Evolutionary conservation across 1,140 invertebrate species (phyloP).

Genomic region (Cydia strobilella): DNA sequence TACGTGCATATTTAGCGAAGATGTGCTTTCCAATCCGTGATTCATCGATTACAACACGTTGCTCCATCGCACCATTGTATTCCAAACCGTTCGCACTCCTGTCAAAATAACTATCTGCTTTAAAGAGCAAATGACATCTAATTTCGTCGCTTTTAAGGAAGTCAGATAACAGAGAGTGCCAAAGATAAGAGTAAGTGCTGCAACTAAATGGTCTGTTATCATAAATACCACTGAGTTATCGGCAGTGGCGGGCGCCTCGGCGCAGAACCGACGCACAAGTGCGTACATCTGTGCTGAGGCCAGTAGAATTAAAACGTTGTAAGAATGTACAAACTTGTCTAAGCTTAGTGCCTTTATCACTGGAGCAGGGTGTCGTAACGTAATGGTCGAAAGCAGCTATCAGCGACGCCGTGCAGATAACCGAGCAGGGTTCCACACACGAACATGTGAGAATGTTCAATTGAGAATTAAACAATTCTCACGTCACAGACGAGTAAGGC

Average conservation of each 20-base stretch:
- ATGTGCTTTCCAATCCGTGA: slow-evolving; percentile 22
- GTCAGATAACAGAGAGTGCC: slow-evolving; percentile 5
- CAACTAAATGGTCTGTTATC: slow-evolving; percentile 29
- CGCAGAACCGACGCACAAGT: slow-evolving; percentile 21
- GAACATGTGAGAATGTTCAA: background rate
- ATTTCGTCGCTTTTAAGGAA: slow-evolving; percentile 16
- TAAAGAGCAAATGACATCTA: background rate
- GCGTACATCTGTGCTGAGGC: background rate
- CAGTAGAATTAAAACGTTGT: background rate
- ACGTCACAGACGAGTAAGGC: background rate
- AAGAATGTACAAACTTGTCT: background rate
- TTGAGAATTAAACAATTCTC: background rate
- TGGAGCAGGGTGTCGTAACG: background rate
- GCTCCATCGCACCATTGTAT: background rate
- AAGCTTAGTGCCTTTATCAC: background rate
- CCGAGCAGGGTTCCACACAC: background rate
- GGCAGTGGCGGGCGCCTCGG: background rate
- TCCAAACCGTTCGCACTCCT: background rate
- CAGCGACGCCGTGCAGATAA: background rate
- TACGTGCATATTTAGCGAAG: slow-evolving; percentile 11
- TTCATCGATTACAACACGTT: slow-evolving; percentile 28
- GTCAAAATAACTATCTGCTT: background rate
- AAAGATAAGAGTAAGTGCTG: slow-evolving; percentile 28
- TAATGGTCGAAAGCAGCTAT: slow-evolving; percentile 16
- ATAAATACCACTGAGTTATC: slow-evolving; percentile 28